Conservation (phyloP, 2,888 invertebrate species). For the Eumerus sabulonum region DNA sequence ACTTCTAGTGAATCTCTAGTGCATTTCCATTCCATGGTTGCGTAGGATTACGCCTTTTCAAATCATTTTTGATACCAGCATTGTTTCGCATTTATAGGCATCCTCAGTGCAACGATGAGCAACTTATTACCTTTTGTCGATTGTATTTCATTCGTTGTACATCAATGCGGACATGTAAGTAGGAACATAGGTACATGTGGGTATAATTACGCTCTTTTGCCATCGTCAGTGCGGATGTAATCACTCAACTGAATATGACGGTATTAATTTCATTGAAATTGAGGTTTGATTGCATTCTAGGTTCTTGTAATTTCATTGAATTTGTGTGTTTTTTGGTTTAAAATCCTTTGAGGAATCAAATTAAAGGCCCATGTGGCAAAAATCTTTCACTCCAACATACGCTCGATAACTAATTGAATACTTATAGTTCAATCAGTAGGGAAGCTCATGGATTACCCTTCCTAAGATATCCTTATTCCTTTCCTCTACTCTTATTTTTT, state of each 20-base stretch:
- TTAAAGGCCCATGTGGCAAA: slow-evolving; percentile 52
- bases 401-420: slow-evolving; percentile 7
- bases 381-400: slow-evolving; percentile 12
- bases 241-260: neutral
- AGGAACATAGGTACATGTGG: neutral
- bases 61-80: slow-evolving; percentile 22
- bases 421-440: slow-evolving; percentile 35
- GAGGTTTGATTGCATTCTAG: slow-evolving; percentile 44
- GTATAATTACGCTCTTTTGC: neutral
- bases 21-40: too few species aligned
- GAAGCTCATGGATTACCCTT: slow-evolving; percentile 8
- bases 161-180: too few species aligned
- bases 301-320: slow-evolving; percentile 14
- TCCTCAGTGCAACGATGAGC: neutral
- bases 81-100: too few species aligned
- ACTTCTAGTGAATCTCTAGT: too few species aligned
- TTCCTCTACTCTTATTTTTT: neutral
- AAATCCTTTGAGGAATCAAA: slow-evolving; percentile 25
- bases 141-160: neutral
- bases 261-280: slow-evolving; percentile 44
- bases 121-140: slow-evolving; percentile 31
- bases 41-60: slow-evolving; percentile 3
- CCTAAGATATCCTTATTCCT: too few species aligned
- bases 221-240: neutral
- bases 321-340: neutral